Conservation (phyloP, 2,888 invertebrate species). For the Slavum lentiscoides region DNA sequence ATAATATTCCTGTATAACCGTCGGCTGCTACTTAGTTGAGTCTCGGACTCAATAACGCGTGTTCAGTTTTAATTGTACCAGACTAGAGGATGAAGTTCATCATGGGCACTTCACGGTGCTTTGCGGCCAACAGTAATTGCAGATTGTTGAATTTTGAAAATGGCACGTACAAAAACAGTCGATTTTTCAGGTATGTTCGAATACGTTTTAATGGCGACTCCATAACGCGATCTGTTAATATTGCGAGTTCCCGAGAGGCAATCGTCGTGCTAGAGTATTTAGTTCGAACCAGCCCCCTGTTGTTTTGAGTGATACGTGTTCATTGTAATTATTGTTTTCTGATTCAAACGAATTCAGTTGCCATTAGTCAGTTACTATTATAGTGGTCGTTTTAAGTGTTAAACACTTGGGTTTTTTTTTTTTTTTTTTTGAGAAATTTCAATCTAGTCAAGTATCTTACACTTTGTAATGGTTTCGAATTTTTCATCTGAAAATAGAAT, state of each 20-base stretch:
- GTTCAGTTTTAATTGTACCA: neutral
- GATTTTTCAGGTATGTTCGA: conserved; percentile 35
- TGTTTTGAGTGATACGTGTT: neutral
- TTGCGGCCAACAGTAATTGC: conserved; percentile 1
- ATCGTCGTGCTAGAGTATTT: neutral
- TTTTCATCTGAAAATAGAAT: neutral
- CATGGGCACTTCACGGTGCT: conserved; percentile 18
- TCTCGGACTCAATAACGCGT: neutral
- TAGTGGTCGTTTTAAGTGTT: neutral
- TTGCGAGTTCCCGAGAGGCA: neutral
- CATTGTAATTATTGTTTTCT: neutral
- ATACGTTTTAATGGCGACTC: neutral
- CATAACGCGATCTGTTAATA: neutral
- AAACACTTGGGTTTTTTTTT: too few relatives aligned
- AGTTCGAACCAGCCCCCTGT: neutral
- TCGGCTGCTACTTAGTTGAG: neutral
- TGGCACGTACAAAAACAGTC: conserved; percentile 5
- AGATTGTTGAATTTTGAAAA: conserved; percentile 29
- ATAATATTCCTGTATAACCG: neutral
- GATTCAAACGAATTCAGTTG: neutral
- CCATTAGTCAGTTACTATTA: neutral
- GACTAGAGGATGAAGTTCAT: conserved; percentile 29
- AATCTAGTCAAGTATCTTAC: conserved; percentile 1
- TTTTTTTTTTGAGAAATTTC: conserved; percentile 6
- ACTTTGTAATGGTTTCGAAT: neutral